phyloP scores from a whole-genome alignment of 2,888 invertebrate genomes.

The Caenorhabditis sp. region DNA sequence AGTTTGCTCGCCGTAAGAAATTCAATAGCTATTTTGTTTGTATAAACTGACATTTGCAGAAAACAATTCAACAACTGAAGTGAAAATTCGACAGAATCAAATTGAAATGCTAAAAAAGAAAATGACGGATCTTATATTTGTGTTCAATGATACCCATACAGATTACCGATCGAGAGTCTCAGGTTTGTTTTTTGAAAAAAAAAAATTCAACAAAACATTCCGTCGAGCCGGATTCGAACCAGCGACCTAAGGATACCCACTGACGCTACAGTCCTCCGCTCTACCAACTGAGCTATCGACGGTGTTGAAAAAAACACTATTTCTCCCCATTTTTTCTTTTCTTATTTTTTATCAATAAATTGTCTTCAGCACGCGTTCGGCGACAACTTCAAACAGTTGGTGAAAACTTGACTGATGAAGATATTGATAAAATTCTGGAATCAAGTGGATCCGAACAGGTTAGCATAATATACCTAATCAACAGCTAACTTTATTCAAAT shows the following conservation, averaged over 20 bases:
- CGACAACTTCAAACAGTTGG: slow-evolving; percentile 66
- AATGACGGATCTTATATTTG: slow-evolving; percentile 56
- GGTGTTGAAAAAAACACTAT: background rate
- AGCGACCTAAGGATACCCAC: slow-evolving; percentile 58
- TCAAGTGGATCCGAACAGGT: slow-evolving; percentile 44
- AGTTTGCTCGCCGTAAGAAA: slow-evolving; percentile 39
- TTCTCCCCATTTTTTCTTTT: background rate
- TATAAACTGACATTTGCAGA: slow-evolving; percentile 21
- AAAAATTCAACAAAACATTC: slow-evolving; percentile 17
- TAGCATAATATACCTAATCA: background rate
- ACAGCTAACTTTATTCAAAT: background rate
- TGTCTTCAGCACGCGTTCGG: slow-evolving; percentile 60
- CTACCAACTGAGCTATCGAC: slow-evolving; percentile 56
- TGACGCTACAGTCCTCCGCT: slow-evolving; percentile 50
- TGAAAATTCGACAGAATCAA: slow-evolving; percentile 62
- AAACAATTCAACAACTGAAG: slow-evolving; percentile 40
- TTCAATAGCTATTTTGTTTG: background rate
- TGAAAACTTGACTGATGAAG: slow-evolving; percentile 53
- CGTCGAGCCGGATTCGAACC: slow-evolving; percentile 62
- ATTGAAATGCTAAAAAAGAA: slow-evolving; percentile 59
- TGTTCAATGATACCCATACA: slow-evolving; percentile 63
- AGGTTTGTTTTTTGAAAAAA: slow-evolving; percentile 44
- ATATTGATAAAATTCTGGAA: slow-evolving; percentile 63
- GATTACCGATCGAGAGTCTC: slow-evolving; percentile 67
- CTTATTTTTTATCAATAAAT: background rate